Percentiles rank a stretch among this genome's conserved stretches.
These are phyloP conservation scores for Caradrina kadenii DNA, from an alignment of 2,888 invertebrate genomes.

Conservation along the genomic window DNA sequence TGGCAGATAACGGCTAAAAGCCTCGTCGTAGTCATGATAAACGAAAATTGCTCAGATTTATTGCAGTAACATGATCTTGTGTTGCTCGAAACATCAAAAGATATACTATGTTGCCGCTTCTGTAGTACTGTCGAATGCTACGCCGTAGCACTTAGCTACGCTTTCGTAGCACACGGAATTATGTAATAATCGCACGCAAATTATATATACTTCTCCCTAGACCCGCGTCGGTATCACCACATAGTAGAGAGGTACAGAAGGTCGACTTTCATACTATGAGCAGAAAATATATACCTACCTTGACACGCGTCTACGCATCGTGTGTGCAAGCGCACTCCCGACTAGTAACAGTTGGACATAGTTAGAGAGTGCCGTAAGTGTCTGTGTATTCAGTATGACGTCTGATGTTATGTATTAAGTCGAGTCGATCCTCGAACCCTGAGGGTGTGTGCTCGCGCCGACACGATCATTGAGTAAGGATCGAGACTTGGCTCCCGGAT, in stretches of 20 bases:
- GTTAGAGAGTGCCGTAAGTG: too few species aligned
- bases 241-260: not conserved
- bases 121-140: not conserved
- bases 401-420: not conserved
- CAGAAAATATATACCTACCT: too few species aligned
- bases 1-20: too few species aligned
- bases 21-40: not conserved
- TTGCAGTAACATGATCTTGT: too few species aligned
- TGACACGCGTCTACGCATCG: too few species aligned
- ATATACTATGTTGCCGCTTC: too few species aligned
- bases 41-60: too few species aligned
- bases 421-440: not conserved
- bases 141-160: conserved; percentile 25
- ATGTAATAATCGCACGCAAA: not conserved
- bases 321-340: too few species aligned
- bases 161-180: conserved; percentile 17
- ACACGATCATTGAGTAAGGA: conserved; percentile 12
- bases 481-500: conserved; percentile 23
- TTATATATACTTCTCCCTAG: not conserved
- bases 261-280: not conserved
- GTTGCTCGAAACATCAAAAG: too few species aligned
- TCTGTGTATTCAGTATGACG: not conserved
- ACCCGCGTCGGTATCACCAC: conserved; percentile 1
- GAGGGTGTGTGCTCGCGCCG: not conserved
- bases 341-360: too few species aligned